A percentile compares a stretch with the other conserved stretches of the same genome.
phyloP scores from a whole-genome alignment of 2,888 invertebrate genomes.

The Diarsia brunnea region DNA sequence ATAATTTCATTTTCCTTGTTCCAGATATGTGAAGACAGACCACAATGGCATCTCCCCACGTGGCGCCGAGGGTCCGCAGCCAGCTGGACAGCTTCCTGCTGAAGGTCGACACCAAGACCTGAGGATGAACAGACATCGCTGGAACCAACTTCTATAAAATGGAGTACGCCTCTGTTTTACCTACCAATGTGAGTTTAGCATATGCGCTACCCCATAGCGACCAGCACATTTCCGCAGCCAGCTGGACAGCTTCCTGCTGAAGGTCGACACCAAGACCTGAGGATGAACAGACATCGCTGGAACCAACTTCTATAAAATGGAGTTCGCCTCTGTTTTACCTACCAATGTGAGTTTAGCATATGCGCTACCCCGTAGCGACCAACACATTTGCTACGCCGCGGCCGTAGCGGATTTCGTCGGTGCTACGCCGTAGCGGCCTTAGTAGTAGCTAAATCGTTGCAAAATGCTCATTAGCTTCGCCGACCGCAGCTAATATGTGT shows the following conservation, averaged over 20 bases:
- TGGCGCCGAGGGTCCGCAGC: conserved; percentile 74
- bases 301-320: conserved; percentile 81
- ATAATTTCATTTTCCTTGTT: conserved; percentile 68
- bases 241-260: conserved; percentile 80
- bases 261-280: conserved; percentile 86
- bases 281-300: conserved; percentile 71
- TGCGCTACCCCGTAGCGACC: not conserved
- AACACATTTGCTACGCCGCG: not conserved
- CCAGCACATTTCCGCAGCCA: conserved; percentile 72
- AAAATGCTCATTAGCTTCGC: not conserved
- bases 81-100: conserved; percentile 79
- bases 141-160: conserved; percentile 78
- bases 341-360: conserved; percentile 82
- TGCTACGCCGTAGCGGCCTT: conserved; percentile 1
- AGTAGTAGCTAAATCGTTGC: not conserved
- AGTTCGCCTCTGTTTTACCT: conserved; percentile 83
- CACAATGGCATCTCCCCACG: conserved; percentile 81
- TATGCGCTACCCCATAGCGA: too few relatives aligned
- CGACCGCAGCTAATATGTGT: not conserved
- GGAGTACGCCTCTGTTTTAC: conserved; percentile 84
- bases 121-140: conserved; percentile 74
- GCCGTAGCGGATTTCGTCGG: not conserved
- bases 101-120: conserved; percentile 86
- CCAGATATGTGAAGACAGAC: conserved; percentile 83
- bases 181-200: conserved; percentile 88